Conservation (phyloP, 2,113 vertebrate genomes). For the Lutjanus erythropterus region DNA sequence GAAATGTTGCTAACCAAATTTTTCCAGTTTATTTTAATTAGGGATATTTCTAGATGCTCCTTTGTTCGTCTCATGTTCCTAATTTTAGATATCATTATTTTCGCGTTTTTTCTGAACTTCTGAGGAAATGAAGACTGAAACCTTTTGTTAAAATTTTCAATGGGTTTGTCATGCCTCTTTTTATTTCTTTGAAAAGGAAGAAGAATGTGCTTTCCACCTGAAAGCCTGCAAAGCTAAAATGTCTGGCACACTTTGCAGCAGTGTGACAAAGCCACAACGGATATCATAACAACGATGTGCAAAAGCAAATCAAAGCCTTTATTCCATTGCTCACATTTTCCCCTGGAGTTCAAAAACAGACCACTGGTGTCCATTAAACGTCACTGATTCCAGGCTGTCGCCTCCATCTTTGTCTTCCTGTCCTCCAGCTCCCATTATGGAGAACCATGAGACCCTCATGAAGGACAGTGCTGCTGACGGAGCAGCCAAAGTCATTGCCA, state of each 20-base stretch:
- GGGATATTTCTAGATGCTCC: not conserved
- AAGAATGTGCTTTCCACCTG: conserved; percentile 3
- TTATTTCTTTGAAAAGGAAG: not conserved
- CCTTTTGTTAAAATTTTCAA: conserved; percentile 4
- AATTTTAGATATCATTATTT: not conserved
- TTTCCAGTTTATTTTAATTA: not conserved
- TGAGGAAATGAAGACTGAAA: not conserved
- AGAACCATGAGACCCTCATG: conserved; percentile 95
- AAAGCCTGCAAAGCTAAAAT: conserved; percentile 11
- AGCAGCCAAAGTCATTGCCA: conserved; percentile 90
- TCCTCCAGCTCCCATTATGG: conserved; percentile 91
- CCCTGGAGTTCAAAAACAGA: not conserved
- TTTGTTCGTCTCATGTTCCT: not conserved
- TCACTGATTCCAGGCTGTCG: not conserved
- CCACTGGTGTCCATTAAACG: not conserved
- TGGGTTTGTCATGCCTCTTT: not conserved
- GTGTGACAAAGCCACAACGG: conserved; percentile 1
- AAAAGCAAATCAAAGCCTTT: conserved; percentile 4
- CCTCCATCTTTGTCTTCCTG: conserved; percentile 25
- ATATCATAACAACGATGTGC: not conserved
- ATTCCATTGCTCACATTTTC: not conserved
- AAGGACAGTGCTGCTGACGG: conserved; percentile 90
- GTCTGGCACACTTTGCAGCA: not conserved
- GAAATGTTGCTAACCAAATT: not conserved
- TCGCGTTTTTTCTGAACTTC: not conserved